These are phyloP conservation scores for Petrophora chlorosata DNA, from an alignment of 2,888 invertebrate species.

Conservation along the genomic window DNA sequence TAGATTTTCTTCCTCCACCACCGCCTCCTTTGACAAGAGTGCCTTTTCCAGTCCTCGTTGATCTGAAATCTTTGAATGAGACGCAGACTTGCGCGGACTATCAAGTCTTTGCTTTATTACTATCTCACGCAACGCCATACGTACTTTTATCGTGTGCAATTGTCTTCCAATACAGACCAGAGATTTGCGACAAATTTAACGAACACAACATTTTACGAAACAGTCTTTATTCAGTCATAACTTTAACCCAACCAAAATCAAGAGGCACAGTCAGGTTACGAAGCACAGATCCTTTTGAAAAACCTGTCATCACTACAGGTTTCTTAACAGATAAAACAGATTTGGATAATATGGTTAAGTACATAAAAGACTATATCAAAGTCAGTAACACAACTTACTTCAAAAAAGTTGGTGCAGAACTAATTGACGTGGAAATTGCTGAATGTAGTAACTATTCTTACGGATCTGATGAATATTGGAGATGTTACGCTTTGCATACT, in stretches of 20 bases:
- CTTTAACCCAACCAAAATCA: slow-evolving; percentile 67
- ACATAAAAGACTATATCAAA: slow-evolving; percentile 51
- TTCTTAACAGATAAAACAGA: slow-evolving; percentile 81
- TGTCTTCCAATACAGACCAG: slow-evolving; percentile 36
- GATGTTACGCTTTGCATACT: slow-evolving; percentile 30
- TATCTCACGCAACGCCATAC: slow-evolving; percentile 21
- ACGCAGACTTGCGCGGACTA: slow-evolving; percentile 67
- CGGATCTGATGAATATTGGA: slow-evolving; percentile 21
- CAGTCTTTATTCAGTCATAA: slow-evolving; percentile 30
- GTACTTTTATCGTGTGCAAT: slow-evolving; percentile 33
- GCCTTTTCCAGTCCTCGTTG: slow-evolving; percentile 40
- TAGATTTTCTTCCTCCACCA: slow-evolving; percentile 12
- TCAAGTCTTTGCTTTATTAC: slow-evolving; percentile 38
- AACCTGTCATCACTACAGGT: slow-evolving; percentile 83
- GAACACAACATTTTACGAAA: slow-evolving; percentile 30
- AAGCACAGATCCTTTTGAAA: slow-evolving; percentile 75
- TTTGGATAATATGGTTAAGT: slow-evolving; percentile 59
- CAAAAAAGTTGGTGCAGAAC: slow-evolving; percentile 47
- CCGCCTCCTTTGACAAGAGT: slow-evolving; percentile 43
- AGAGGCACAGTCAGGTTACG: slow-evolving; percentile 79
- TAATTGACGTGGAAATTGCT: slow-evolving; percentile 39
- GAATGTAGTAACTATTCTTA: slow-evolving; percentile 25
- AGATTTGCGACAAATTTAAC: slow-evolving; percentile 38
- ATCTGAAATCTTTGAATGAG: slow-evolving; percentile 83
- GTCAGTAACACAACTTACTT: slow-evolving; percentile 68